Conservation (phyloP, 2,888 invertebrate genomes). For the Miltochrista miniata region DNA sequence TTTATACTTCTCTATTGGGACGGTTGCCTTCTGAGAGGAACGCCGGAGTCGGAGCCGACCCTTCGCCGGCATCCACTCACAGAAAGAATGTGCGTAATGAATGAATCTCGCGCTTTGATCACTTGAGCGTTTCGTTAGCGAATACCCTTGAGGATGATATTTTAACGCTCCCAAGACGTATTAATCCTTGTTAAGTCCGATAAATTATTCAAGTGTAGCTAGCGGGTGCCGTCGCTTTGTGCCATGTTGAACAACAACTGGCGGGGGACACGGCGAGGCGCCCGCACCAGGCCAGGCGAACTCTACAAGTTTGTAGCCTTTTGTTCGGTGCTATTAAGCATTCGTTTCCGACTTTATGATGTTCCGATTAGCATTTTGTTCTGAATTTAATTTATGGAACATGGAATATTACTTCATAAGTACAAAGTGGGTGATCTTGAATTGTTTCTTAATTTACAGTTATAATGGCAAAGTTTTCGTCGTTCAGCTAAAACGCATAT, state of each 20-base stretch:
- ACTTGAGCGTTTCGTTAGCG: constrained; percentile 10
- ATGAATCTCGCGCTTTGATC: constrained; percentile 25
- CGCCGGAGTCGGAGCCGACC: background rate
- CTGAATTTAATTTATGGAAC: constrained; percentile 38
- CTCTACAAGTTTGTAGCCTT: constrained; percentile 44
- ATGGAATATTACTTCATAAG: constrained; percentile 37
- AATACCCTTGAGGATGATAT: constrained; percentile 47
- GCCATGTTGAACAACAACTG: constrained; percentile 29
- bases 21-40: background rate
- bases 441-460: constrained; percentile 38
- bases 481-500: no score
- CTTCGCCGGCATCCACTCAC: constrained; percentile 2
- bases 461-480: constrained; percentile 28
- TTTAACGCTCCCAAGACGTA: constrained; percentile 59
- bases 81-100: background rate
- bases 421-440: constrained; percentile 21
- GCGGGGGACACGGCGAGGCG: constrained; percentile 17
- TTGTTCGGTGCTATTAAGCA: constrained; percentile 42
- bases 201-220: constrained; percentile 67
- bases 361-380: constrained; percentile 33
- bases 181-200: constrained; percentile 71
- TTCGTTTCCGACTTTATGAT: constrained; percentile 40
- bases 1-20: no score
- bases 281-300: background rate
- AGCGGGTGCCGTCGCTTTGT: constrained; percentile 3